phyloP scores from a whole-genome alignment of 2,888 invertebrate species.

The Cantharis lateralis region DNA sequence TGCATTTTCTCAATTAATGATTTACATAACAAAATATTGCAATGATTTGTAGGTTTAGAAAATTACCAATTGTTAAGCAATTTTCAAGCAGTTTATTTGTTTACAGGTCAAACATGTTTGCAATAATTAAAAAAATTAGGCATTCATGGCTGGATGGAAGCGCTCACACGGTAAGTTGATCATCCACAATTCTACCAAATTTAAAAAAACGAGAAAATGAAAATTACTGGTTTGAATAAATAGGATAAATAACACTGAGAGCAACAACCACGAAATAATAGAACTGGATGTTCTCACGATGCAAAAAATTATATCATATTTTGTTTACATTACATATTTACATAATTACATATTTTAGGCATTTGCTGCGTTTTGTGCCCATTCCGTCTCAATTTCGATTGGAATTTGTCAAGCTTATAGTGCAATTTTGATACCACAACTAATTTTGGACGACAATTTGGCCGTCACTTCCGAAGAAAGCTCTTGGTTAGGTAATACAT shows the following conservation, averaged over 20 bases:
- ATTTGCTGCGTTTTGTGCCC: constrained; percentile 71
- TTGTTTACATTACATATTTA: not conserved
- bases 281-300: not conserved
- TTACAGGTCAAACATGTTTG: not conserved
- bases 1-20: not conserved
- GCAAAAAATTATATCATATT: not conserved
- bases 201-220: no score
- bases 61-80: not conserved
- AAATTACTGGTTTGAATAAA: not conserved
- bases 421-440: constrained; percentile 73
- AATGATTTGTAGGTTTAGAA: not conserved
- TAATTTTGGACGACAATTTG: constrained; percentile 60
- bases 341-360: constrained; percentile 58
- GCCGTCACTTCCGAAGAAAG: constrained; percentile 65
- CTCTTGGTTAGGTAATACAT: constrained; percentile 72
- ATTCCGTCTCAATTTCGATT: constrained; percentile 76
- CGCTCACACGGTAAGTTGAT: not conserved
- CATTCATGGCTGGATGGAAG: not conserved
- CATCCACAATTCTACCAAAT: not conserved
- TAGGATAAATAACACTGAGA: not conserved
- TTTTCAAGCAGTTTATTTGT: not conserved
- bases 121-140: not conserved
- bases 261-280: not conserved
- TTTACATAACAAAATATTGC: not conserved
- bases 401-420: constrained; percentile 79